A percentile compares a stretch with the other conserved stretches of the same genome.
Evolutionary conservation across 2,888 invertebrate genomes (phyloP).

Genomic region (Tortrix viridana): DNA sequence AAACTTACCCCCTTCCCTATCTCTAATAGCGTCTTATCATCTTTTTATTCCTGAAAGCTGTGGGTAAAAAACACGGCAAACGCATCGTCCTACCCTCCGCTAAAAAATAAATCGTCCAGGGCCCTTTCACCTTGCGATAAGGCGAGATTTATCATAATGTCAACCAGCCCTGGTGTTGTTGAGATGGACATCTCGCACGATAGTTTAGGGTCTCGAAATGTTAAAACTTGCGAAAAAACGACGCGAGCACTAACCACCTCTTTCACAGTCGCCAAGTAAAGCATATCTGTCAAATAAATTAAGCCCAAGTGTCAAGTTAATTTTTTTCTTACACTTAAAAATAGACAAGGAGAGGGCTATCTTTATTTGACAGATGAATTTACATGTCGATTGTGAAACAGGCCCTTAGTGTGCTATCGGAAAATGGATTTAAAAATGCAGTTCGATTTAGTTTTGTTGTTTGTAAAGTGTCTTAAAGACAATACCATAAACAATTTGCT

Average conservation of each 20-base stretch:
- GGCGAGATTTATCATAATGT: conserved; percentile 61
- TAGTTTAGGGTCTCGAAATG: conserved; percentile 28
- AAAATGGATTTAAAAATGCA: not conserved
- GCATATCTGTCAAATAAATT: too few species aligned
- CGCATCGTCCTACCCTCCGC: conserved; percentile 62
- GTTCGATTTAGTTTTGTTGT: not conserved
- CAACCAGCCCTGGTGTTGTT: conserved; percentile 47
- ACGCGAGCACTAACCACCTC: too few species aligned
- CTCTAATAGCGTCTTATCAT: conserved; percentile 73
- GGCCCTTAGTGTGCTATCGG: not conserved
- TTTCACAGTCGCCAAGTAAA: too few species aligned
- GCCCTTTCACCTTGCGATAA: conserved; percentile 55
- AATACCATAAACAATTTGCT: too few species aligned
- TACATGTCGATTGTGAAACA: too few species aligned
- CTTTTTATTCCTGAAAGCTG: conserved; percentile 69
- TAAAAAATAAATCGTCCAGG: conserved; percentile 58
- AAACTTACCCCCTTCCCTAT: conserved; percentile 62
- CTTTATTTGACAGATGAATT: too few species aligned
- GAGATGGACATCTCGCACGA: conserved; percentile 39
- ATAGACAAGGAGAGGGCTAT: too few species aligned
- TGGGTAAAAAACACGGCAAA: conserved; percentile 63
- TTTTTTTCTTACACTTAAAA: too few species aligned
- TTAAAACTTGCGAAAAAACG: conserved; percentile 24
- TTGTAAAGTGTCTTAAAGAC: too few species aligned
- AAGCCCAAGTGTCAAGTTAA: too few species aligned